Base-by-base conservation (phyloP, 2,888 invertebrate species). In the Podotricha telesiphe region DNA sequence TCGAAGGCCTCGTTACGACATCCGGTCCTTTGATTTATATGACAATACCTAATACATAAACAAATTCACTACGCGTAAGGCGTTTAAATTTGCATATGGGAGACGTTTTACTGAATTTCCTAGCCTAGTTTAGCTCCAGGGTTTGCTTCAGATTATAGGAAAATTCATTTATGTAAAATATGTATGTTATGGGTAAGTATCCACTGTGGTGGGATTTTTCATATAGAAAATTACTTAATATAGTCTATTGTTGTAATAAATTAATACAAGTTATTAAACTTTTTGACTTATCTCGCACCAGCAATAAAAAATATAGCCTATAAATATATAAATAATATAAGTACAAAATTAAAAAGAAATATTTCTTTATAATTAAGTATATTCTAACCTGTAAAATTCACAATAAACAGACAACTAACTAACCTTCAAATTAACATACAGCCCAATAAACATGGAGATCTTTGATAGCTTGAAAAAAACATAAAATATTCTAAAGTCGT, bases 11-110 rank as follows among this genome's bases (percentile, higher is more conserved):
- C 71, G 56, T 69, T 63, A 65, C 68, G 71, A 66, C 65, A 73
- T 74, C 77, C 76, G 75, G 76, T 72, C 72, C 73, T 73, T 72
- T 71, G 68, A 66, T 69, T 68, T 62, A 69, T 71, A 65, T 70
- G 65, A 72, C 69, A 73, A 74, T 68, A 70, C 56, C 68, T 64
- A 45, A 65, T 65, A 69, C 67, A 74, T 75, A 75, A 71, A 65
- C 74, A 69, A 55, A 75, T 75, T 73, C 76, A 65, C 62, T 70
- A 69, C 73, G 78, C 77, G 75, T 73, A 75, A 70, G 72, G 72
- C 68, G 65, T 70, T 73, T 50, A 51, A 45, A 76, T 78, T 77
- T 69, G 69, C 78, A 76, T 77, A 73, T 66, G 58, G 13, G 22
- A 47, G 48, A 58, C 59, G 59, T 45, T 20, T 51, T 50, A 8